Conservation (phyloP, 2,113 vertebrate species). For the Protomyctophum bolini region DNA sequence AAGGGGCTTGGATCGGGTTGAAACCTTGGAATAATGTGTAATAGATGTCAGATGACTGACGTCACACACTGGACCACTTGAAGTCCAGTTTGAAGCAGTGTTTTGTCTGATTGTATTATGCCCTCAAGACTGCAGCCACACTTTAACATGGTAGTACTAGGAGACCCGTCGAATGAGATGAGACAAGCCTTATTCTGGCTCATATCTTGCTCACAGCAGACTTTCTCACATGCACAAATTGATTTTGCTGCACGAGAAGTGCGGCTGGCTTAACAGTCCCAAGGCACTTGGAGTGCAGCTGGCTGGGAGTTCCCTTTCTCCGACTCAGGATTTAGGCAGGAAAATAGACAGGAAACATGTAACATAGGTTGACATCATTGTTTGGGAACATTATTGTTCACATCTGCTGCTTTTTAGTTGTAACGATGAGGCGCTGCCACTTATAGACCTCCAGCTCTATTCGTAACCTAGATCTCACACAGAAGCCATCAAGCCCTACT, state of each 20-base stretch:
- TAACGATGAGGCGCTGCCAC: neutral
- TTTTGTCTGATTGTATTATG: neutral
- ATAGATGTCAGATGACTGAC: too few relatives aligned
- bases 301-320: slow-evolving; percentile 48
- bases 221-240: slow-evolving; percentile 12
- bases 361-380: slow-evolving; percentile 39
- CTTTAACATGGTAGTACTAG: slow-evolving; percentile 17
- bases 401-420: slow-evolving; percentile 48
- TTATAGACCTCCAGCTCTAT: neutral
- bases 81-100: neutral
- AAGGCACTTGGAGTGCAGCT: slow-evolving; percentile 46
- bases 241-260: slow-evolving; percentile 24
- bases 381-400: slow-evolving; percentile 30
- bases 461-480: neutral
- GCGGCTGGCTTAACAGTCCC: slow-evolving; percentile 23
- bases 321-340: neutral
- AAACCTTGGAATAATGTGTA: too few relatives aligned
- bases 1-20: too few relatives aligned
- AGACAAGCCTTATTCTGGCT: slow-evolving; percentile 2
- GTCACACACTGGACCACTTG: too few relatives aligned
- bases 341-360: slow-evolving; percentile 17
- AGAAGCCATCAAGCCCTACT: slow-evolving; percentile 5
- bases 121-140: slow-evolving; percentile 15
- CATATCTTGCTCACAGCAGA: slow-evolving; percentile 23
- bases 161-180: slow-evolving; percentile 15